Evolutionary conservation across 2,797 vertebrate genomes (phyloP).

Genomic region (Typhlichthys subterraneus): DNA sequence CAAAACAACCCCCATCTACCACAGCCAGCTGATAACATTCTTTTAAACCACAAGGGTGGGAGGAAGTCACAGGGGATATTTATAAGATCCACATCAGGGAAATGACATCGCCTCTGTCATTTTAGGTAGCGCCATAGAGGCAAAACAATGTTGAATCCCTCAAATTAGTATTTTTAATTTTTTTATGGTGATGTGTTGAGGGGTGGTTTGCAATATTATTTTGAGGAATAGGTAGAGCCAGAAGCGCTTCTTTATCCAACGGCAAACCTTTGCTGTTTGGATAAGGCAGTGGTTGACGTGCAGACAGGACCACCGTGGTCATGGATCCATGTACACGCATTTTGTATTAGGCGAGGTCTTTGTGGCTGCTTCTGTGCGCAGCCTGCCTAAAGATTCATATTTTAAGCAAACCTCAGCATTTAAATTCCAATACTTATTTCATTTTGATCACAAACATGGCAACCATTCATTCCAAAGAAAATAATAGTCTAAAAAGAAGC

Average conservation of each 20-base stretch:
- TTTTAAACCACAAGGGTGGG: conserved; percentile 13
- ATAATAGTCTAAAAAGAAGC: neutral
- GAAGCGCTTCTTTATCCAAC: conserved; percentile 1
- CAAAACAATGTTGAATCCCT: neutral
- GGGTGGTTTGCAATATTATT: conserved; percentile 6
- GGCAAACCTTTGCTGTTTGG: conserved; percentile 14
- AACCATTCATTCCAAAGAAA: neutral
- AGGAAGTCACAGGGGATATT: conserved; percentile 49
- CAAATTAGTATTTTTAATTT: too few species aligned
- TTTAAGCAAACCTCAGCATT: conserved; percentile 8
- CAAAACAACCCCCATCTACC: conserved; percentile 43
- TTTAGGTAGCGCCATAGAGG: neutral
- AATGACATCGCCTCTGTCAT: neutral
- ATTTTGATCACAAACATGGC: neutral
- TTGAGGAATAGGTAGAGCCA: conserved; percentile 16
- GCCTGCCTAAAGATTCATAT: conserved; percentile 6
- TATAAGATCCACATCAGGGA: conserved; percentile 26
- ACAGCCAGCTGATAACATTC: conserved; percentile 60
- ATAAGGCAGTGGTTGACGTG: conserved; percentile 15
- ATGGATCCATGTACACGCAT: conserved; percentile 13
- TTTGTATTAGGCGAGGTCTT: conserved; percentile 15
- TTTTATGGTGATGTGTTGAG: neutral
- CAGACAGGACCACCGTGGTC: conserved; percentile 14
- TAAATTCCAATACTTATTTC: neutral
- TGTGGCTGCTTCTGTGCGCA: neutral